Percentiles rank a stretch among this genome's conserved stretches.
These are phyloP conservation scores for Coreius guichenoti DNA, from an alignment of 2,797 vertebrate species.

Conservation along the genomic window DNA sequence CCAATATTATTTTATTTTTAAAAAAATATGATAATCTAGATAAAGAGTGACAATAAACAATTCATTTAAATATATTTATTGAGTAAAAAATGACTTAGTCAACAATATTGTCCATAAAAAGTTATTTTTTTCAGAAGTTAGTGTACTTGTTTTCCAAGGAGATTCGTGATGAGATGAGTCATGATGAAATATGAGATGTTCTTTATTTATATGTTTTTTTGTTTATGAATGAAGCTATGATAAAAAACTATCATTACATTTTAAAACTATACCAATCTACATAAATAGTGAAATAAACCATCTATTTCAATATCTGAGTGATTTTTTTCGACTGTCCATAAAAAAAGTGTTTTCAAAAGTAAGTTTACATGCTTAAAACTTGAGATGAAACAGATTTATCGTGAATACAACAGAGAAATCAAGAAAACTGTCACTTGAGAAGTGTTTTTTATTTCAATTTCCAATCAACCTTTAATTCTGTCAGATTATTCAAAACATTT, in stretches of 20 bases:
- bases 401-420: neutral
- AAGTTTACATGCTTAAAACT: neutral
- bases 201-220: neutral
- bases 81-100: neutral
- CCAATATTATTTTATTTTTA: neutral
- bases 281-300: neutral
- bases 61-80: neutral
- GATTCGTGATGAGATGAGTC: neutral
- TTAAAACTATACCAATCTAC: neutral
- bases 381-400: neutral
- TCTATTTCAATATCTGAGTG: neutral
- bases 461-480: neutral
- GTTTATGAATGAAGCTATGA: neutral
- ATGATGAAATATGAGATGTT: neutral
- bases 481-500: neutral
- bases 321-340: neutral
- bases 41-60: neutral
- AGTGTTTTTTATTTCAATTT: neutral
- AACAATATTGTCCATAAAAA: neutral
- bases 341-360: neutral
- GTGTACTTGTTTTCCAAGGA: neutral
- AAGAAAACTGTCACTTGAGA: slow-evolving; percentile 1
- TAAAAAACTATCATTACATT: neutral
- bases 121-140: neutral
- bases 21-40: neutral